Evolutionary conservation across 2,797 vertebrate genomes (phyloP).

Genomic region (Apogon hyalosoma): DNA sequence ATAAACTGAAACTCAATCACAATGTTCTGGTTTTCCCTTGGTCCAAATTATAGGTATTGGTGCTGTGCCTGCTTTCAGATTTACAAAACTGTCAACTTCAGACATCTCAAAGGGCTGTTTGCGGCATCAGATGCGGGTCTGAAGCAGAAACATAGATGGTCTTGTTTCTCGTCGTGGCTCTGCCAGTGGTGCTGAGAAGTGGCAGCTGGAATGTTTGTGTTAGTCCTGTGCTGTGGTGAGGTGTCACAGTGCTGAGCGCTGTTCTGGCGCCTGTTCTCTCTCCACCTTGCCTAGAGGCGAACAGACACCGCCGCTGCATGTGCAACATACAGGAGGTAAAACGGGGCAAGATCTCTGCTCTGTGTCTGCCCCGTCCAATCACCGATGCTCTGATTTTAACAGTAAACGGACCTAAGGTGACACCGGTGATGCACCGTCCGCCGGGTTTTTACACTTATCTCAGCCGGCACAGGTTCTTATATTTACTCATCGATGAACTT

Average conservation of each 20-base stretch:
- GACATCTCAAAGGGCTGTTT: constrained; percentile 31
- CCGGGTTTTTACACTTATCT: not conserved
- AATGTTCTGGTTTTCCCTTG: not conserved
- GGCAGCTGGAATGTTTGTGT: constrained; percentile 79
- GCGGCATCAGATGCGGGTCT: constrained; percentile 43
- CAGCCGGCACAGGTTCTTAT: not conserved
- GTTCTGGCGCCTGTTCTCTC: constrained; percentile 74
- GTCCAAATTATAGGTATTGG: not conserved
- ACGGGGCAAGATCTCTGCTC: constrained; percentile 59
- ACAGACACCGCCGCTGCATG: constrained; percentile 62
- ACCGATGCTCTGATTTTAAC: constrained; percentile 23
- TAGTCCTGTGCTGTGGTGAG: constrained; percentile 74
- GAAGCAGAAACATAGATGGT: constrained; percentile 63
- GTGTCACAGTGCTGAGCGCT: constrained; percentile 66
- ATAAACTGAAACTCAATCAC: not conserved
- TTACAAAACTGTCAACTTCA: constrained; percentile 18
- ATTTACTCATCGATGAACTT: not conserved
- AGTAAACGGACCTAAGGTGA: constrained; percentile 25
- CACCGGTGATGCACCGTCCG: not conserved
- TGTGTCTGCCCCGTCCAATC: constrained; percentile 49
- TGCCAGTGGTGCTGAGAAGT: constrained; percentile 68
- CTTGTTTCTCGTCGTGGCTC: constrained; percentile 57
- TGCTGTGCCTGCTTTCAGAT: constrained; percentile 1
- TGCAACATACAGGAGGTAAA: constrained; percentile 47
- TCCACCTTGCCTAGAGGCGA: constrained; percentile 57